phyloP scores from a whole-genome alignment of 2,113 vertebrate genomes.

The Cavia porcellus region DNA sequence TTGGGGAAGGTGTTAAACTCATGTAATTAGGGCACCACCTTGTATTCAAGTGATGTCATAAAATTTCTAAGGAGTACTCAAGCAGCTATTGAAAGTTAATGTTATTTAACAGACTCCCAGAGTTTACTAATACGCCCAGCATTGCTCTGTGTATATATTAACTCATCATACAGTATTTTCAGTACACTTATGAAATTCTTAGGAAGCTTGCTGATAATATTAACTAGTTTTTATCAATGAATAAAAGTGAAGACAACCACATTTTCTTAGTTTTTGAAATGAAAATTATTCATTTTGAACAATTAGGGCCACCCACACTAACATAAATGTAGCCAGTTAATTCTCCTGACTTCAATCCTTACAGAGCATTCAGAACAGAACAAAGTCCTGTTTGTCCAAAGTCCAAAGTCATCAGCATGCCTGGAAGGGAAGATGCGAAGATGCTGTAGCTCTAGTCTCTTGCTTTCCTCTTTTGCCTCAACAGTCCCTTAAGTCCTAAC shows the following conservation, averaged over 20 bases:
- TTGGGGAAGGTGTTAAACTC: constrained; percentile 48
- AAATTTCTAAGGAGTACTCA: constrained; percentile 63
- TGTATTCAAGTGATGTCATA: constrained; percentile 60
- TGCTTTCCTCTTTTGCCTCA: not conserved
- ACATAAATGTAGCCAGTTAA: not conserved
- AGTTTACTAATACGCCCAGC: constrained; percentile 1
- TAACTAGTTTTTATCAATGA: constrained; percentile 26
- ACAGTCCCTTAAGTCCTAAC: not conserved
- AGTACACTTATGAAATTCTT: constrained; percentile 2
- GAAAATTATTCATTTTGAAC: constrained; percentile 61
- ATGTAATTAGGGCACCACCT: constrained; percentile 50
- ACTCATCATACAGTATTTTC: constrained; percentile 17
- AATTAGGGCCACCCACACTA: not conserved
- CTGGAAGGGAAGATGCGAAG: no score
- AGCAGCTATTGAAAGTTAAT: constrained; percentile 6
- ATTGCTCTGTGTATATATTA: constrained; percentile 28
- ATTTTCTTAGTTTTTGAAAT: constrained; percentile 38
- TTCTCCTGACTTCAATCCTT: not conserved
- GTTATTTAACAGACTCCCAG: constrained; percentile 54
- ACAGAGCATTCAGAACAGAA: not conserved
- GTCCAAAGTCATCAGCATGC: not conserved
- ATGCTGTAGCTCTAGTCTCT: no score
- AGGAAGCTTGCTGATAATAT: not conserved
- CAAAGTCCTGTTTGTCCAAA: no score
- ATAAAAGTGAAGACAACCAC: constrained; percentile 26